These are phyloP conservation scores for Archilochus colubris DNA, from an alignment of 2,113 vertebrate genomes.

Conservation along the genomic window DNA sequence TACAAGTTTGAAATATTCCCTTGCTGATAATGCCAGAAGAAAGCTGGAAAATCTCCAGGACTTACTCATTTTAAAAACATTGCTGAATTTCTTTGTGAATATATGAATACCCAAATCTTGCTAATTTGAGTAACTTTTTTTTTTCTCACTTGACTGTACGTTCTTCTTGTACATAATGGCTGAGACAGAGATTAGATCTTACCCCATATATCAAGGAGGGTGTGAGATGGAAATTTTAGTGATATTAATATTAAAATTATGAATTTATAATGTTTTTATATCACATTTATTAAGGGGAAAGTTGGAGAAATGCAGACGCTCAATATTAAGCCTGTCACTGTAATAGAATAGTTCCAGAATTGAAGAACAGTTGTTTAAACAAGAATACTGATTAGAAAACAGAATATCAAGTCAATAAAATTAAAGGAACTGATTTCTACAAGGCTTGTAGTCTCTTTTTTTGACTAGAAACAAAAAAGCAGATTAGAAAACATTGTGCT, in stretches of 20 bases:
- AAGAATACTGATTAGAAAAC: not conserved
- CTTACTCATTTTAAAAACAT: conserved; percentile 45
- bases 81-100: conserved; percentile 39
- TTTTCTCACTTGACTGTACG: conserved; percentile 33
- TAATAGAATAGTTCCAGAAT: not conserved
- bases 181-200: not conserved
- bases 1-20: conserved; percentile 22
- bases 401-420: not conserved
- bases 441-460: not conserved
- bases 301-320: not conserved
- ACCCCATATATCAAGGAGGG: not conserved
- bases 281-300: not conserved
- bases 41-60: conserved; percentile 43
- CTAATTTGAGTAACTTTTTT: not conserved
- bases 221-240: not conserved
- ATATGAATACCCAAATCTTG: conserved; percentile 35
- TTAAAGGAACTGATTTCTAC: not conserved
- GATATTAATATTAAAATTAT: not conserved
- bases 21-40: conserved; percentile 13
- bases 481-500: not conserved
- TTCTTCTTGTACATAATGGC: conserved; percentile 20
- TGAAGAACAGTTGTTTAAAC: not conserved
- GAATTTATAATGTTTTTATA: not conserved
- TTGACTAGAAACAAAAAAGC: not conserved
- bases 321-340: not conserved